Conservation (phyloP, 2,888 invertebrate genomes). For the Lordiphosa andalusiaca region DNA sequence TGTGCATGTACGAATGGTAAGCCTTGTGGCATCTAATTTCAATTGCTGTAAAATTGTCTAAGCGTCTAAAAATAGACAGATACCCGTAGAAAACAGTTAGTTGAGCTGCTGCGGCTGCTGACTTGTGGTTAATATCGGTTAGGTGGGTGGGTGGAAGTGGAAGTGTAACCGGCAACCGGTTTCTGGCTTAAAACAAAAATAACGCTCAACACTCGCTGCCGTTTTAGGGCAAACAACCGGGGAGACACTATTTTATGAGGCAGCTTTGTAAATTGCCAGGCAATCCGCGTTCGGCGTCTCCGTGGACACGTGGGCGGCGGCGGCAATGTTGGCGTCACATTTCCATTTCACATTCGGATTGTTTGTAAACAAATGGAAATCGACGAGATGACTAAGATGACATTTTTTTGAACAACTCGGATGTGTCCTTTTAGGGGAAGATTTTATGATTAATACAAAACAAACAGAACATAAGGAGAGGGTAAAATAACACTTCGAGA, state of each 20-base stretch:
- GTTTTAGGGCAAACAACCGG: slow-evolving; percentile 53
- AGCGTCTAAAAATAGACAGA: slow-evolving; percentile 35
- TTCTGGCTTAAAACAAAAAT: slow-evolving; percentile 8
- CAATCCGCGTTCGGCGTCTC: slow-evolving; percentile 12
- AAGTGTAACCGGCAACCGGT: slow-evolving; percentile 48
- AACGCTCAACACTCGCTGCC: slow-evolving; percentile 45
- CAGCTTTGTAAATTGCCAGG: slow-evolving; percentile 25
- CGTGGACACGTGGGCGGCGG: slow-evolving; percentile 42
- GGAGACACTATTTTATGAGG: background rate
- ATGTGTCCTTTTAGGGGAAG: slow-evolving; percentile 7
- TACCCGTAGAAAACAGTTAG: slow-evolving; percentile 2
- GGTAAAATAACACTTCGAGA: too few species aligned
- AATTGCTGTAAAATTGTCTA: slow-evolving; percentile 8
- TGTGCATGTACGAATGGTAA: background rate
- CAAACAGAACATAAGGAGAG: background rate
- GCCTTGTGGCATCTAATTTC: background rate
- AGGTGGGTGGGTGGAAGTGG: slow-evolving; percentile 43
- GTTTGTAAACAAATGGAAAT: slow-evolving; percentile 66
- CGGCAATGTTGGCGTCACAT: slow-evolving; percentile 47
- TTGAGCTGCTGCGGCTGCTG: slow-evolving; percentile 13
- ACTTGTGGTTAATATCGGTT: slow-evolving; percentile 7
- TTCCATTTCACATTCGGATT: slow-evolving; percentile 42
- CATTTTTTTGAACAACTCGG: slow-evolving; percentile 13
- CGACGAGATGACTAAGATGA: slow-evolving; percentile 50
- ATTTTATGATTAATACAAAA: slow-evolving; percentile 13